Base-by-base conservation (phyloP, 2,113 vertebrate species). In the Misgurnus mizolepis region DNA sequence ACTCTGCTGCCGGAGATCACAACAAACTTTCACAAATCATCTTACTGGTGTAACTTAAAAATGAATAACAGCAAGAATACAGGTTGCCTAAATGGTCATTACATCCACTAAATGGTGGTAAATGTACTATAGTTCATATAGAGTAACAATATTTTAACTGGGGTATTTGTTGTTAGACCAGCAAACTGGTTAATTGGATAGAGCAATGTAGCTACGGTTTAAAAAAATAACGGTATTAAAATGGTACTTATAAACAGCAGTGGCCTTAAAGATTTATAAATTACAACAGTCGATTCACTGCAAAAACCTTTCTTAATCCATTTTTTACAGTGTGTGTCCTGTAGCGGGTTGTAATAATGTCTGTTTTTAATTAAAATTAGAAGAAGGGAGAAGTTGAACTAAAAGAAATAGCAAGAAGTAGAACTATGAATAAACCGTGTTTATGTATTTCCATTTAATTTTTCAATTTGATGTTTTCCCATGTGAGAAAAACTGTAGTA, bases 1-100 rank as follows among this genome's bases (percentile, higher is more conserved):
- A 53, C 75, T 49, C 60, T 34, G 43, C 71, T 74, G 55, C n/a
- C 10, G 27, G 56, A 58, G n/a, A 74, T 39, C 73, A 75, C 70
- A 75, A 47, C 34, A 64, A 45, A 10, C 17, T 60, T 22, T 14
- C 17, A 22, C 41, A 45, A 34, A 14, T 64, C 61, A 14, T 17
- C 0, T 67, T 66, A 27, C 47, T 55, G 62, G 22, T 18, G 47
- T 65, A 45, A 76, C 27, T 18, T 47, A 22, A 5, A 75, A 49
- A 64, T 17, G 64, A 39, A 49, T 6, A 1, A 47, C 11, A 75
- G 34, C 56, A 74, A 45, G 1, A 60, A 73, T 55, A 73, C 53
- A 43, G n/a, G 27, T 27, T 61, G 4, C 71, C 45, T 74, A 45
- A 74, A 45, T 15, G 45, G 34, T 41, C 11, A 72, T 72, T 72